Evolutionary conservation across 2,888 invertebrate genomes (phyloP).

Genomic region (Heteromyza rotundicornis): DNA sequence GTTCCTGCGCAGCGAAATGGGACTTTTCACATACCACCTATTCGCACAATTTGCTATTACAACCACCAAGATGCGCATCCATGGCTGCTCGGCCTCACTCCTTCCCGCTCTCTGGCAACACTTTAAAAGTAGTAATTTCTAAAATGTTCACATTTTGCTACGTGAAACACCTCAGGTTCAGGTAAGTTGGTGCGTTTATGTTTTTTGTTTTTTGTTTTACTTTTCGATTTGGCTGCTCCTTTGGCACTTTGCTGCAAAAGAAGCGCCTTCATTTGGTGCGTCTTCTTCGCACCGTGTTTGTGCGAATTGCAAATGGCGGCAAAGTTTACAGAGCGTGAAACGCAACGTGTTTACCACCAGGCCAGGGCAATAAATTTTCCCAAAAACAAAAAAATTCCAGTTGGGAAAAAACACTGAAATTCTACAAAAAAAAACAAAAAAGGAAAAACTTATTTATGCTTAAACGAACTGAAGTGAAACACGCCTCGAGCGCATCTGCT

Average conservation of each 20-base stretch:
- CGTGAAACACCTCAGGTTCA: background rate
- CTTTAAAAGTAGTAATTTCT: conserved; percentile 1
- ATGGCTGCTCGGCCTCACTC: background rate
- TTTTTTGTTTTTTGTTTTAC: too few relatives aligned
- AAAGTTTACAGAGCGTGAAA: conserved; percentile 42
- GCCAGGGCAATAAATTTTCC: conserved; percentile 1
- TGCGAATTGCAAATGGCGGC: conserved; percentile 31
- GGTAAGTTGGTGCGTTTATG: background rate
- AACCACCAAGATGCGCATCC: too few relatives aligned
- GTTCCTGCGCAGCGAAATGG: background rate
- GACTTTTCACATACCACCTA: background rate
- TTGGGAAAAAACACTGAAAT: too few relatives aligned
- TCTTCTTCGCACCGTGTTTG: background rate
- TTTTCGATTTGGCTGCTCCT: background rate
- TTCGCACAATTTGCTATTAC: too few relatives aligned
- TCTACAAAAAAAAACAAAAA: background rate
- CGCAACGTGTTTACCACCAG: conserved; percentile 20
- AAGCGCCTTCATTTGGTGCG: background rate
- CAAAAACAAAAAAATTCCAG: background rate
- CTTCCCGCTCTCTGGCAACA: background rate
- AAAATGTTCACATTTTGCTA: conserved; percentile 1
- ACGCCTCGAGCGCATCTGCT: conserved; percentile 32
- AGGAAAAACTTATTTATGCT: background rate
- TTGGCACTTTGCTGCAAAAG: background rate
- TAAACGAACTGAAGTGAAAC: conserved; percentile 25